Conservation (phyloP, 2,797 vertebrate species). For the Numenius phaeopus region DNA sequence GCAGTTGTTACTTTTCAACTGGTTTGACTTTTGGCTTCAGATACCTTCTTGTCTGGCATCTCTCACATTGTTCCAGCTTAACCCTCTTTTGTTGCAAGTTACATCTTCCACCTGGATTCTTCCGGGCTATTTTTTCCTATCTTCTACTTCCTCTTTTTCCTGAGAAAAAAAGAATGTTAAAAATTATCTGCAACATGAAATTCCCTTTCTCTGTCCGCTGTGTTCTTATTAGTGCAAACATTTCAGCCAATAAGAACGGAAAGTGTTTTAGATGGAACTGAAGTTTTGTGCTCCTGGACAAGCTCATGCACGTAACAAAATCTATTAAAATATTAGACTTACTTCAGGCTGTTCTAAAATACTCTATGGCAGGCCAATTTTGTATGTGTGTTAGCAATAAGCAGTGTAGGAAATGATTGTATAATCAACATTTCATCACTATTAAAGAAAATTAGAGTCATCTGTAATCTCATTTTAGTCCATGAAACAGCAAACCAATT, state of each 20-base stretch:
- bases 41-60: not conserved
- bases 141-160: not conserved
- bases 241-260: not conserved
- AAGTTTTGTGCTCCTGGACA: not conserved
- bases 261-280: not conserved
- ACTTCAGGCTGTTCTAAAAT: not conserved
- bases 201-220: not conserved
- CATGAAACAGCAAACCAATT: constrained; percentile 67
- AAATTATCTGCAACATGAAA: not conserved
- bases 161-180: not conserved
- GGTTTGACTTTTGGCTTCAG: not conserved
- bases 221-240: not conserved
- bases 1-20: not conserved
- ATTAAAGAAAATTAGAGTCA: constrained; percentile 56
- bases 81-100: not conserved
- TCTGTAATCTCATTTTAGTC: constrained; percentile 53
- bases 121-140: not conserved
- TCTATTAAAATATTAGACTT: not conserved
- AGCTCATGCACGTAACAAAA: not conserved
- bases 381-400: not conserved
- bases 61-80: not conserved
- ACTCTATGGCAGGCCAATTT: not conserved
- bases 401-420: not conserved
- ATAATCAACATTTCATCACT: constrained; percentile 27
- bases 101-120: not conserved